Base-by-base conservation (phyloP, 2,888 invertebrate species). In the Lepeophtheirus nordmannii region DNA sequence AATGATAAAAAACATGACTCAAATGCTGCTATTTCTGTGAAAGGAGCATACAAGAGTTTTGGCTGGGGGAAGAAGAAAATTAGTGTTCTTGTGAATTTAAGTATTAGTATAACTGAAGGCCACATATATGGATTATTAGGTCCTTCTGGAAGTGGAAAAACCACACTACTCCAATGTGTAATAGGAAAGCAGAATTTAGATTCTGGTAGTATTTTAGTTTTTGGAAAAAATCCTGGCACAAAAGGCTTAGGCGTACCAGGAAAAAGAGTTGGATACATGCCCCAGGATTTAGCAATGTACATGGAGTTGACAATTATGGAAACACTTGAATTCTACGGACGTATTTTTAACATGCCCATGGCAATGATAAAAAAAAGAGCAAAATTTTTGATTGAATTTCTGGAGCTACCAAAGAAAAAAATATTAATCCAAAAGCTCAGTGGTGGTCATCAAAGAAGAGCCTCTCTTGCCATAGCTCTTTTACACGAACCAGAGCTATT, bases 401-500 rank as follows among this genome's bases (percentile, higher is more conserved):
- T 78, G 1, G 73, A 75, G 40, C 71, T 78, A 39, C 77, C 77
- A 11, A 46, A 30, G n/a, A 40, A 46, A 17, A 14, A 20, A n/a
- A 37, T 38, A 11, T 40, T 62, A 20, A 62, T 62, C 38, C n/a
- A n/a, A 17, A 40, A 62, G 9, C 62, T 62, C 12, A 30, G 30
- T 46, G 62, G 62, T 11, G 62, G 62, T n/a, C 62, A 62, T 11
- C 62, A 62, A 17, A 37, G 64, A 30, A 69, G 76, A 38, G 75
- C 74, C 8, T 75, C 75, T n/a, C 72, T 76, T 66, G 73, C 75
- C 12, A 72, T 72, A 1, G 76, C 76, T 14, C 70, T 76, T 56
- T 70, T 76, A 0, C 76, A 76, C 67, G 73, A 75, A 68, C 76
- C 76, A 2, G 73, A 74, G 62, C 70, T 76, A 3, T 70, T 76